Evolutionary conservation across 1,140 invertebrate species (phyloP).

Genomic region (Heliconius himera): DNA sequence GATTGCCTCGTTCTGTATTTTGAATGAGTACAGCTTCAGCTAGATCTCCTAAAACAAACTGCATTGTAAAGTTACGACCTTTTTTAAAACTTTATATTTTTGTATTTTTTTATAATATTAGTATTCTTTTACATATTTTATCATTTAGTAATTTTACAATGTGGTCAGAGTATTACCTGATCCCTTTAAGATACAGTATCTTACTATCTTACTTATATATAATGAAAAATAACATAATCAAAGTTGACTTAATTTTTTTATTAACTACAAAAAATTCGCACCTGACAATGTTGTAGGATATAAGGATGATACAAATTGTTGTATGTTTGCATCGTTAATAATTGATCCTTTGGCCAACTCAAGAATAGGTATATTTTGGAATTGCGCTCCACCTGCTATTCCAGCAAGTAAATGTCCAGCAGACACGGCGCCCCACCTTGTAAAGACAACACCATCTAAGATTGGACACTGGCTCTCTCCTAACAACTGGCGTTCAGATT

Average conservation of each 20-base stretch:
- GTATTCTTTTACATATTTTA: too few species aligned
- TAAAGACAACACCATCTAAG: slow-evolving; percentile 85
- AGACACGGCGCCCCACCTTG: slow-evolving; percentile 85
- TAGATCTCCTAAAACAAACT: slow-evolving; percentile 83
- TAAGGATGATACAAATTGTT: slow-evolving; percentile 58
- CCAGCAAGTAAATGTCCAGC: slow-evolving; percentile 86
- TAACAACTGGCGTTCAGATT: slow-evolving; percentile 56
- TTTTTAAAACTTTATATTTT: too few species aligned
- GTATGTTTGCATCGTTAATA: slow-evolving; percentile 60
- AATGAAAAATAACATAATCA: too few species aligned
- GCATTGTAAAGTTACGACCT: background rate
- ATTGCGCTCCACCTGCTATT: slow-evolving; percentile 86
- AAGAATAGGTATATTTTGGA: slow-evolving; percentile 81
- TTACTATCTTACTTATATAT: too few species aligned
- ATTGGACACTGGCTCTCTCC: slow-evolving; percentile 85
- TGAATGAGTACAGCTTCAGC: slow-evolving; percentile 87
- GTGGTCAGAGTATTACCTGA: background rate
- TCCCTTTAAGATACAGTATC: background rate
- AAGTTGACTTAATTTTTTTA: too few species aligned
- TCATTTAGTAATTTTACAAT: too few species aligned
- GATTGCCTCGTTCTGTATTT: slow-evolving; percentile 73
- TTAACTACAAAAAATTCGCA: slow-evolving; percentile 26
- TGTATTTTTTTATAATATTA: too few species aligned
- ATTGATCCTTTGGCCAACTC: slow-evolving; percentile 73
- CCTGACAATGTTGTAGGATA: slow-evolving; percentile 70